These are phyloP conservation scores for Drosophila suboccidentalis DNA, from an alignment of 2,888 invertebrate species.

Conservation along the genomic window DNA sequence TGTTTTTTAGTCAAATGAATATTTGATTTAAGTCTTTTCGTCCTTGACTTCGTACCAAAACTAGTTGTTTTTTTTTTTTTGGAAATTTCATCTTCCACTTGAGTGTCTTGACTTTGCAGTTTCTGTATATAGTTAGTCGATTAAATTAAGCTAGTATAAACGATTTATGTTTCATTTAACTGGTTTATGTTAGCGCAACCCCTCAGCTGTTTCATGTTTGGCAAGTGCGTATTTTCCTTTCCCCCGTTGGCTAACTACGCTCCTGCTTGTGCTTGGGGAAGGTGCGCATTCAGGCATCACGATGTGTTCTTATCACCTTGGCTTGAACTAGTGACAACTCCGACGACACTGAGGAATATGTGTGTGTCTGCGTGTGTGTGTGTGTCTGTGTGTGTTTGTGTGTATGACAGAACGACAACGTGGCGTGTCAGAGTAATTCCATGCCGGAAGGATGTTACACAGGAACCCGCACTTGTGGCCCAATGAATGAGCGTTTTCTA, in stretches of 20 bases:
- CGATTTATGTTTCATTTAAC: background rate
- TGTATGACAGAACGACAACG: constrained; percentile 29
- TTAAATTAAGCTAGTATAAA: background rate
- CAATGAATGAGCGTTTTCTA: constrained; percentile 43
- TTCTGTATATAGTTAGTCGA: background rate
- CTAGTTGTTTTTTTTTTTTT: background rate
- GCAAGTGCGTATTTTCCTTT: background rate
- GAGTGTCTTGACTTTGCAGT: background rate
- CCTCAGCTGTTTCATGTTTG: background rate
- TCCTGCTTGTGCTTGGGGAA: background rate
- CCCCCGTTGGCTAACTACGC: constrained; percentile 3
- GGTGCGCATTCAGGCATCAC: constrained; percentile 13
- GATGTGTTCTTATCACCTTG: constrained; percentile 40
- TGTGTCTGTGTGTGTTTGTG: constrained; percentile 1
- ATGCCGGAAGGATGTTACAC: constrained; percentile 71
- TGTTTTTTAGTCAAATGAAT: background rate
- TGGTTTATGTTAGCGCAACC: background rate
- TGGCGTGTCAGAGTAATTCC: constrained; percentile 54
- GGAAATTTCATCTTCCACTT: background rate
- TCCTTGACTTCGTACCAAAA: no score
- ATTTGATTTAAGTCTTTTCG: background rate
- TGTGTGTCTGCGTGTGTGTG: background rate
- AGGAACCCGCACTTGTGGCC: constrained; percentile 61
- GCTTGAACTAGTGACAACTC: constrained; percentile 6
- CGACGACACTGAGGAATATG: constrained; percentile 1